Evolutionary conservation across 1,140 invertebrate genomes (phyloP), one percentile per base, ranked within the genome.

Genomic region (Lepidotrigona ventralis): DNA sequence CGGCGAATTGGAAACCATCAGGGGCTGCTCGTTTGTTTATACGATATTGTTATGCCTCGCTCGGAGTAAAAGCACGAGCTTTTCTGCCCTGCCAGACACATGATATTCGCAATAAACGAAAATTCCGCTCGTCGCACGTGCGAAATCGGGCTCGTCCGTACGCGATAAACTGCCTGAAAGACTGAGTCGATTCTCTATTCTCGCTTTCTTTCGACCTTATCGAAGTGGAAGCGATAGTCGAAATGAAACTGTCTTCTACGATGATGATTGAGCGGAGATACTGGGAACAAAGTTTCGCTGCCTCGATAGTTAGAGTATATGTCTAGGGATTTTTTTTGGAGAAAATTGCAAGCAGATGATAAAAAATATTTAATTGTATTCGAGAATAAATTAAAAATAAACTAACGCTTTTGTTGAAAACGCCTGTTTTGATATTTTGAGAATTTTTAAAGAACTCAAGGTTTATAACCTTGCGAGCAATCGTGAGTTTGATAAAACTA

Each of bases 1-100:
- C 66, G 70, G 85, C 84, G 88, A 90, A 92, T 91, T 88, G 87
- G 88, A 89, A 91, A 89, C 89, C 88, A 75, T 81, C 84, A 66
- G 54, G 39, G 39, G 66, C 39, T 46, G 71, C 83, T 79, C 80
- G 85, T 85, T 86, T 84, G 85, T 87, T 90, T 88, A 79, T 70
- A 85, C 80, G 81, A 85, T 75, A 56, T 81, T 46, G 23, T 81
- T 76, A 85, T 80, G 56, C 80, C 70, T 84, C 76, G 29, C 64
- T 26, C 21, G 74, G n/a, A 69, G 76, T 75, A 87, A 78, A 83
- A 75, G 72, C 78, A n/a, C 72, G 19, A 39, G 68, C 23, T 71
- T 53, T n/a, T 68, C 54, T 60, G 51, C 54, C 23, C 14, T 51
- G 8, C 39, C 68, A 76, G 75, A 54, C 64, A 77, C 39, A 11